phyloP scores from a whole-genome alignment of 2,888 invertebrate genomes.

The Mimas tiliae region DNA sequence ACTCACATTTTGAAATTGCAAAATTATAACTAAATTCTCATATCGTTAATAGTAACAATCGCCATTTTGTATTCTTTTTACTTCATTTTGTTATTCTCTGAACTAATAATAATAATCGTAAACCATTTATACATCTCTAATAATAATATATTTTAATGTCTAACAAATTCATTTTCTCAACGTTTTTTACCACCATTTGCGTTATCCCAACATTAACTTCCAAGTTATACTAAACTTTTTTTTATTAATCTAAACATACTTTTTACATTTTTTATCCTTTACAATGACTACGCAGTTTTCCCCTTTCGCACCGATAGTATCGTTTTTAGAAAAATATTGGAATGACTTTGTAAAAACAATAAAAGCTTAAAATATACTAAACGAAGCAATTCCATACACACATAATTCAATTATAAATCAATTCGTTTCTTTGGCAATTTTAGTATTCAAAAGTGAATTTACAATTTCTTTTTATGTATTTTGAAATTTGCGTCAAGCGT shows the following conservation, averaged over 20 bases:
- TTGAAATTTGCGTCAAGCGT: constrained; percentile 73
- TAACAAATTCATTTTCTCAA: constrained; percentile 84
- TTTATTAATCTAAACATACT: constrained; percentile 77
- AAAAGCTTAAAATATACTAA: constrained; percentile 53
- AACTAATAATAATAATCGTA: constrained; percentile 83
- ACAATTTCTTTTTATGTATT: constrained; percentile 67
- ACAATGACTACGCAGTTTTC: constrained; percentile 69
- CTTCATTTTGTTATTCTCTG: constrained; percentile 73
- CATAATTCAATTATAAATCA: constrained; percentile 61
- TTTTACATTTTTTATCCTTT: constrained; percentile 72
- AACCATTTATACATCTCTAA: constrained; percentile 84
- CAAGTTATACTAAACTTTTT: constrained; percentile 75
- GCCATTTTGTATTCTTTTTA: constrained; percentile 75
- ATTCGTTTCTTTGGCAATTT: constrained; percentile 83
- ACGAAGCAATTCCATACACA: constrained; percentile 66
- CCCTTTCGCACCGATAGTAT: constrained; percentile 70
- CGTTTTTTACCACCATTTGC: constrained; percentile 71
- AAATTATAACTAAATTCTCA: constrained; percentile 85
- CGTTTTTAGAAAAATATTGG: constrained; percentile 77
- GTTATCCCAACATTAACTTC: constrained; percentile 79
- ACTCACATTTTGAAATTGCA: constrained; percentile 85
- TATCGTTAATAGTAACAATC: constrained; percentile 84
- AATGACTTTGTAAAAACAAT: constrained; percentile 66
- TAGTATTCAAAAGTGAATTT: constrained; percentile 82
- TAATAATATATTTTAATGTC: constrained; percentile 84